These are phyloP conservation scores for Anaspis maculata DNA, from an alignment of 2,888 invertebrate species.

Conservation along the genomic window DNA sequence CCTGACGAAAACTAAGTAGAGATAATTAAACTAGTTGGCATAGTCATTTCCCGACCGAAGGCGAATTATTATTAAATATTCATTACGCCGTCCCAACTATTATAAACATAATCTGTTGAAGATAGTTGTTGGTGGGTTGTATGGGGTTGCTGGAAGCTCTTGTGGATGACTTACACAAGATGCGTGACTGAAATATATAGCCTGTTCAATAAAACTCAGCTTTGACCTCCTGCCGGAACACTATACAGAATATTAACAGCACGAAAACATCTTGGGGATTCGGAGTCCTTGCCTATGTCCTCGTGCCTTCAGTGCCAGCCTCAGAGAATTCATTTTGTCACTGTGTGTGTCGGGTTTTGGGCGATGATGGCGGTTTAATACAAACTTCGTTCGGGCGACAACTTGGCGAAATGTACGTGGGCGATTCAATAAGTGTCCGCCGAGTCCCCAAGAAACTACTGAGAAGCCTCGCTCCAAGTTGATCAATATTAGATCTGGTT, in stretches of 20 bases:
- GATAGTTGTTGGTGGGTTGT: slow-evolving; percentile 15
- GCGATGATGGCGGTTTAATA: too few relatives aligned
- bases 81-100: slow-evolving; percentile 6
- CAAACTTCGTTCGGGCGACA: too few relatives aligned
- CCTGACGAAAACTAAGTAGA: slow-evolving; percentile 1
- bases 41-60: background rate
- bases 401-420: too few relatives aligned
- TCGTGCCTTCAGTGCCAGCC: too few relatives aligned
- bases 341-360: too few relatives aligned
- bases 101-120: slow-evolving; percentile 11
- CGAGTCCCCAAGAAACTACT: too few relatives aligned
- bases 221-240: slow-evolving; percentile 7
- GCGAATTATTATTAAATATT: slow-evolving; percentile 3
- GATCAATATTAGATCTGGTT: too few relatives aligned
- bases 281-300: background rate
- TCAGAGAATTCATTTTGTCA: too few relatives aligned
- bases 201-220: slow-evolving; percentile 17
- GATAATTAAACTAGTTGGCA: slow-evolving; percentile 1
- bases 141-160: too few relatives aligned
- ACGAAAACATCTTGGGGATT: slow-evolving; percentile 10
- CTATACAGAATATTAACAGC: slow-evolving; percentile 13
- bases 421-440: too few relatives aligned
- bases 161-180: slow-evolving; percentile 13
- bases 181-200: slow-evolving; percentile 19
- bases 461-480: too few relatives aligned